phyloP scores from a whole-genome alignment of 2,797 vertebrate species.

The Tragelaphus oryx region DNA sequence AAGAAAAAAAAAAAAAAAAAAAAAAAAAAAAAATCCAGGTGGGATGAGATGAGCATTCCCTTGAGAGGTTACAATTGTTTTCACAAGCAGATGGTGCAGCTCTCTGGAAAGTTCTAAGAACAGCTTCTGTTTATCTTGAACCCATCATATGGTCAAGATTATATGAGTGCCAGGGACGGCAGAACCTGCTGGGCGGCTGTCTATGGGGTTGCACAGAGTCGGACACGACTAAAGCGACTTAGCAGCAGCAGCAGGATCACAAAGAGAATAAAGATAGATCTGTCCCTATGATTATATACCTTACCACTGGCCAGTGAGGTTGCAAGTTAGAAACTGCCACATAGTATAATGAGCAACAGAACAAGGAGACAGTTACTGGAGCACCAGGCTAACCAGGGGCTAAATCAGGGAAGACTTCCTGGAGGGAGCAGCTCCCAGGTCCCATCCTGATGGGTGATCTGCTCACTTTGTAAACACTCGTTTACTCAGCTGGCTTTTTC shows the following conservation, averaged over 20 bases:
- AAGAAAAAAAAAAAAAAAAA: no score
- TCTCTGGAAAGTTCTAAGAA: not conserved
- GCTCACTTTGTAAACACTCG: not conserved
- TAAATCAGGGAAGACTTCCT: not conserved
- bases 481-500: not conserved
- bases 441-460: not conserved
- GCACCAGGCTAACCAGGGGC: not conserved
- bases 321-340: not conserved
- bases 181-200: rapidly evolving
- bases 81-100: not conserved
- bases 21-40: slow-evolving; percentile 31
- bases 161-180: not conserved
- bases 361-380: not conserved
- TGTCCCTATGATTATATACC: not conserved
- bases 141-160: not conserved
- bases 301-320: not conserved
- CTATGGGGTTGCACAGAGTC: no score
- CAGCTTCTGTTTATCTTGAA: not conserved
- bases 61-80: slow-evolving; percentile 7
- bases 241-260: no score
- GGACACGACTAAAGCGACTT: no score
- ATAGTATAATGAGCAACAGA: not conserved
- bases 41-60: not conserved
- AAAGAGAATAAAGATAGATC: not conserved
- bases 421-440: not conserved